These are phyloP conservation scores for Tympanoctomys barrerae DNA, from an alignment of 2,797 vertebrate species.

Conservation along the genomic window DNA sequence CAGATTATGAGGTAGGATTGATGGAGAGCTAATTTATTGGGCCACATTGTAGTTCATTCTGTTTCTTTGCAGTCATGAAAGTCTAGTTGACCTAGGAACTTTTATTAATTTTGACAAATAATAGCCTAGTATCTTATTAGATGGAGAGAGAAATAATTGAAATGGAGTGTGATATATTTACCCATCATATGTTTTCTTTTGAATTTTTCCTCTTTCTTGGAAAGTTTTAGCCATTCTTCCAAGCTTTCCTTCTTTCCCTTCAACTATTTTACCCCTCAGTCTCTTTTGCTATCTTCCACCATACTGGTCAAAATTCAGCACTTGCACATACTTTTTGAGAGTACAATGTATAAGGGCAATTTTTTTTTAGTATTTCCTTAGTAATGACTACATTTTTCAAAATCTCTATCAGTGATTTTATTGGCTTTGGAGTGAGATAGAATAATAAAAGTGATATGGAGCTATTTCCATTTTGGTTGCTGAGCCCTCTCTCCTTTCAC, in stretches of 20 bases:
- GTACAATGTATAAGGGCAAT: too few species aligned
- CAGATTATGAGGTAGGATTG: fast-evolving
- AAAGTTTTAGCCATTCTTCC: background rate
- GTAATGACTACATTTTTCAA: background rate
- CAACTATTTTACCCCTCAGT: background rate
- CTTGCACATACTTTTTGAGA: background rate
- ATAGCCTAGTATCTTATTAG: background rate
- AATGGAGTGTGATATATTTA: background rate
- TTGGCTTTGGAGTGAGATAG: background rate
- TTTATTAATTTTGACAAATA: background rate
- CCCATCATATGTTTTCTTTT: fast-evolving
- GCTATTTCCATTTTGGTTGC: background rate
- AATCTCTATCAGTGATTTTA: background rate
- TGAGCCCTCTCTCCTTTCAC: background rate
- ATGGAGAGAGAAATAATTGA: background rate
- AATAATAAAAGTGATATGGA: background rate
- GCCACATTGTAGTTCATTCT: background rate
- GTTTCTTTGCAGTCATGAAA: background rate
- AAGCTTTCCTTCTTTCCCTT: background rate
- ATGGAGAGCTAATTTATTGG: background rate
- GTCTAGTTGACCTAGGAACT: background rate
- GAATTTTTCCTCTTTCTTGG: background rate
- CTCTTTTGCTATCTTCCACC: background rate
- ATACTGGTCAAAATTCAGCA: background rate
- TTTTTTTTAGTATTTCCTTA: background rate